phyloP scores from a whole-genome alignment of 2,888 invertebrate genomes.

The Panzeria rudis region DNA sequence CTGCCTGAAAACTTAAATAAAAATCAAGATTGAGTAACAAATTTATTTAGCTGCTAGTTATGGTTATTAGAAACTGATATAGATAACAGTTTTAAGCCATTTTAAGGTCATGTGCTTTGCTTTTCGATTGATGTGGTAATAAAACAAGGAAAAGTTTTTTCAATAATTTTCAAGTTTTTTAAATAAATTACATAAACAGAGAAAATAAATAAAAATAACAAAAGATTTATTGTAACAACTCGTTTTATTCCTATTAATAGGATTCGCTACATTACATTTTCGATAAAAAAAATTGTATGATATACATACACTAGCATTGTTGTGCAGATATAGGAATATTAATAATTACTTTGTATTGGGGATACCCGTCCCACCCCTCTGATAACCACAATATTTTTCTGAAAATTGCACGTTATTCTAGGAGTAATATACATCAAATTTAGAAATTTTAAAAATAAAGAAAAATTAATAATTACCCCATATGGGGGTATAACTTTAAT shows the following conservation, averaged over 20 bases:
- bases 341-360: too few species aligned
- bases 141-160: constrained; percentile 19
- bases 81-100: constrained; percentile 32
- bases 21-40: constrained; percentile 14
- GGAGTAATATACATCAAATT: too few species aligned
- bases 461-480: too few species aligned
- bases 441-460: too few species aligned
- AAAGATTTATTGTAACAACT: not conserved
- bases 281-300: too few species aligned
- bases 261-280: not conserved
- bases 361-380: too few species aligned
- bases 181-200: not conserved
- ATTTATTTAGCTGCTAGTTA: constrained; percentile 52
- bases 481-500: too few species aligned
- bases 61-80: constrained; percentile 47
- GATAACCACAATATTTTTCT: too few species aligned
- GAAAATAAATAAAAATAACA: not conserved
- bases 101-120: constrained; percentile 25
- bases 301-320: too few species aligned
- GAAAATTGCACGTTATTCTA: too few species aligned
- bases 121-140: not conserved
- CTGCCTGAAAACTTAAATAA: not conserved
- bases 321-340: too few species aligned
- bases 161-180: not conserved
- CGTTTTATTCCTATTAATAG: not conserved